Conservation (phyloP, 2,113 vertebrate genomes). For the Stercorarius parasiticus region DNA sequence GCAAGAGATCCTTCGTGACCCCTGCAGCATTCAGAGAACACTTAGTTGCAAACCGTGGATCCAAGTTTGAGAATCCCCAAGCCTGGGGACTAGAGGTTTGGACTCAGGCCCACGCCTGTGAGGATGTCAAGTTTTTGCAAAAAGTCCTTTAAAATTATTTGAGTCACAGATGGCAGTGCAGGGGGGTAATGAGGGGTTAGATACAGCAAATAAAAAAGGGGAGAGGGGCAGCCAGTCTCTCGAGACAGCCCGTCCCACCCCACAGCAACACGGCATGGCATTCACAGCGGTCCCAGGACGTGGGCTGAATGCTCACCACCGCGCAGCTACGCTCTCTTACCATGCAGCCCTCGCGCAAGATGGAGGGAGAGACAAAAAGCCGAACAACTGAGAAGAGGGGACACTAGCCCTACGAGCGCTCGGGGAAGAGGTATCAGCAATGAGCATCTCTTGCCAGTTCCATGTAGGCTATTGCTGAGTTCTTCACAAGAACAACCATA, state of each 20-base stretch:
- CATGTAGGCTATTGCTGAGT: conserved; percentile 62
- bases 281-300: background rate
- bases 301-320: background rate
- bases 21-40: conserved; percentile 54
- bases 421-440: background rate
- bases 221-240: background rate
- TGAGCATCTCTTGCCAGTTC: conserved; percentile 25
- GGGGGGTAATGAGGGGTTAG: background rate
- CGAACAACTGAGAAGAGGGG: background rate
- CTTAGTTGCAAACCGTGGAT: conserved; percentile 57
- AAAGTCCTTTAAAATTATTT: background rate
- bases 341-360: background rate
- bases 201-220: background rate
- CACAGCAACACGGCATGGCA: accelerated
- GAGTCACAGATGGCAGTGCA: background rate
- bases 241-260: background rate
- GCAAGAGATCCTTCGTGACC: conserved; percentile 49
- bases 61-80: background rate
- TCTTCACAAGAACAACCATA: conserved; percentile 54
- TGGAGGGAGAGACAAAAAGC: background rate
- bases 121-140: background rate
- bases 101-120: background rate
- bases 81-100: background rate
- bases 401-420: background rate
- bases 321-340: background rate